phyloP scores from a whole-genome alignment of 2,113 vertebrate species.

The Lepidothrix coronata region DNA sequence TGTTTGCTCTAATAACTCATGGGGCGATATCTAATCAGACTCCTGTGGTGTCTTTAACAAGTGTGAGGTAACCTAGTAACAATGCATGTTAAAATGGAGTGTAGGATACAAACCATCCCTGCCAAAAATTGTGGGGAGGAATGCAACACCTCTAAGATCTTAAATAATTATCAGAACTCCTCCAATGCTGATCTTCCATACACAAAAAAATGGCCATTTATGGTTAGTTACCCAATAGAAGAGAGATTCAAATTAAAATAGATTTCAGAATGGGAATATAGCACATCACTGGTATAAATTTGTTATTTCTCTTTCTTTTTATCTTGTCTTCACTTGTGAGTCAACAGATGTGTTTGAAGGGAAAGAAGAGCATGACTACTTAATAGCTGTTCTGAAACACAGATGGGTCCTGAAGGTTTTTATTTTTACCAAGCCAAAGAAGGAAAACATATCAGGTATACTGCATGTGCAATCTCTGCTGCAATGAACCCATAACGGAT shows the following conservation, averaged over 20 bases:
- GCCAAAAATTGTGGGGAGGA: neutral
- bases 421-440: neutral
- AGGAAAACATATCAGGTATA: slow-evolving; percentile 13
- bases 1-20: neutral
- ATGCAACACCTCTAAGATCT: neutral
- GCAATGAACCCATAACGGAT: neutral
- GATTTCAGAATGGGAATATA: neutral
- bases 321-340: neutral
- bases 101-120: neutral
- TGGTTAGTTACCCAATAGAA: neutral
- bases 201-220: neutral
- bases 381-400: slow-evolving; percentile 40
- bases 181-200: neutral
- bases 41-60: neutral
- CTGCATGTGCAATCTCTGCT: neutral
- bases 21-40: neutral
- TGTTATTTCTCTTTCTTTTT: neutral
- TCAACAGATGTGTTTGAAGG: neutral
- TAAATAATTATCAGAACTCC: neutral
- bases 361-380: neutral
- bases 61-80: neutral
- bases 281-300: neutral
- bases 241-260: neutral
- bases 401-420: slow-evolving; percentile 1
- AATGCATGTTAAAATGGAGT: neutral